A percentile compares a stretch with the other conserved stretches of the same genome.
Evolutionary conservation across 1,140 invertebrate species (phyloP).

Genomic region (Brachionus angularis): DNA sequence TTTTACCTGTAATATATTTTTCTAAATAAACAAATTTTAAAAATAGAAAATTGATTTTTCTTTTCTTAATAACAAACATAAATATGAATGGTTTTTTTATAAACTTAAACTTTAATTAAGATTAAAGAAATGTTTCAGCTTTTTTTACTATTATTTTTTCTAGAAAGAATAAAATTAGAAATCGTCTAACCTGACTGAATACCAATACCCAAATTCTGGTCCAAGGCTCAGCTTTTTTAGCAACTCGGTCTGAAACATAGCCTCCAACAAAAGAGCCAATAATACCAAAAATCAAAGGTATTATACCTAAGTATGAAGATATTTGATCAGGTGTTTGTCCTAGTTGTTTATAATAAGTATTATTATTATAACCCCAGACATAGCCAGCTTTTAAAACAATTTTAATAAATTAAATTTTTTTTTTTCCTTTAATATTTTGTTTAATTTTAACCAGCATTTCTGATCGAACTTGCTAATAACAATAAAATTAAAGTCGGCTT

Average conservation of each 20-base stretch:
- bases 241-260: slow-evolving; percentile 79
- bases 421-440: background rate
- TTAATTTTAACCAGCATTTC: slow-evolving; percentile 72
- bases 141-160: background rate
- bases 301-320: slow-evolving; percentile 56
- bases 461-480: slow-evolving; percentile 77
- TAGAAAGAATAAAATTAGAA: background rate
- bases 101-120: too few relatives aligned
- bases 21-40: too few relatives aligned
- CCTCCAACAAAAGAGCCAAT: slow-evolving; percentile 82
- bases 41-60: too few relatives aligned
- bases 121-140: too few relatives aligned
- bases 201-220: slow-evolving; percentile 77
- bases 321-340: slow-evolving; percentile 54
- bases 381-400: slow-evolving; percentile 51
- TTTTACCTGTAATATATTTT: too few relatives aligned
- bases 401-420: slow-evolving; percentile 45
- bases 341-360: slow-evolving; percentile 55
- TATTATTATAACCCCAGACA: slow-evolving; percentile 60
- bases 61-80: too few relatives aligned
- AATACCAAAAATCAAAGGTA: slow-evolving; percentile 68
- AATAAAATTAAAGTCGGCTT: slow-evolving; percentile 74
- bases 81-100: too few relatives aligned
- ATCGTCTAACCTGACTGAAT: slow-evolving; percentile 64
- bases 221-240: slow-evolving; percentile 67